Conservation (phyloP, 2,113 vertebrate genomes). For the Mola mola region DNA sequence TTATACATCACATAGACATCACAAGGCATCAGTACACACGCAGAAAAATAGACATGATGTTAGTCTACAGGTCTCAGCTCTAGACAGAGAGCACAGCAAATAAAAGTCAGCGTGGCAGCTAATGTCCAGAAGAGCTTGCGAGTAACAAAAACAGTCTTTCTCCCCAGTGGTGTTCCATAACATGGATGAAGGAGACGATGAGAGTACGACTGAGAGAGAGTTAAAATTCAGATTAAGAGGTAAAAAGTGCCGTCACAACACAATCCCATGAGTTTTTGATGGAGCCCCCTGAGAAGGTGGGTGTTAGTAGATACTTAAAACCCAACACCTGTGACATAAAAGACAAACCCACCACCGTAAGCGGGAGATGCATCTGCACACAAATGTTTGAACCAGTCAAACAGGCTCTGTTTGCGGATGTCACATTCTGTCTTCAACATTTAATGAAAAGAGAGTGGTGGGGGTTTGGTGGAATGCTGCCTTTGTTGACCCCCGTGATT, state of each 20-base stretch:
- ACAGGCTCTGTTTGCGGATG: background rate
- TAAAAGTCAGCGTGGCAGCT: background rate
- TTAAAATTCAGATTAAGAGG: slow-evolving; percentile 4
- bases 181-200: background rate
- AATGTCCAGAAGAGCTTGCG: slow-evolving; percentile 1
- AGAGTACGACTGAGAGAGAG: background rate
- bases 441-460: background rate
- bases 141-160: background rate
- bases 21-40: background rate
- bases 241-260: too few relatives aligned
- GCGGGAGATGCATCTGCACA: background rate
- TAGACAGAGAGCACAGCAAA: background rate
- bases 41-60: background rate
- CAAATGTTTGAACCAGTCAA: slow-evolving; percentile 18
- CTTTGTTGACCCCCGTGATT: background rate
- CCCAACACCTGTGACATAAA: background rate
- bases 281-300: too few relatives aligned
- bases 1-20: background rate
- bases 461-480: background rate
- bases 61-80: background rate
- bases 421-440: background rate
- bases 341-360: background rate
- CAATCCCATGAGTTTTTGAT: too few relatives aligned
- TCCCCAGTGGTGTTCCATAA: background rate
- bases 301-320: too few relatives aligned